Conservation (phyloP, 2,113 vertebrate species). For the Taxidea taxus region DNA sequence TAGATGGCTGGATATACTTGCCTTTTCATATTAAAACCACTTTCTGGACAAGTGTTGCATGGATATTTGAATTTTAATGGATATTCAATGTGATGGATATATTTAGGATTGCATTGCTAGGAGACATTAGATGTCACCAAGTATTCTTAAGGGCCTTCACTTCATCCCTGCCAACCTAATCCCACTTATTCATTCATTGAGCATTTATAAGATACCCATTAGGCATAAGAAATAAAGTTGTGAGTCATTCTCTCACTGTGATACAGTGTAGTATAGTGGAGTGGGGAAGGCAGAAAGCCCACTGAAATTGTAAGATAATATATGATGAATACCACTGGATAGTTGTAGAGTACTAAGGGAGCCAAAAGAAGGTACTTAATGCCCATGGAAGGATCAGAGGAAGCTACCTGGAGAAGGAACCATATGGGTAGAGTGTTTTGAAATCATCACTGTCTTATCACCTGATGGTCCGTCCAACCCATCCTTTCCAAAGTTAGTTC, state of each 20-base stretch:
- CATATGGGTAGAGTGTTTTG: not conserved
- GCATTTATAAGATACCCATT: not conserved
- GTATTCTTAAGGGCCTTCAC: not conserved
- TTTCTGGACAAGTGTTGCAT: not conserved
- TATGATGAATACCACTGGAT: not conserved
- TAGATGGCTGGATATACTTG: not conserved
- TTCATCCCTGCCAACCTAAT: not conserved
- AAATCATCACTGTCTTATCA: not conserved
- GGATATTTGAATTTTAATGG: not conserved
- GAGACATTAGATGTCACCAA: not conserved
- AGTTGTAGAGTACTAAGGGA: not conserved
- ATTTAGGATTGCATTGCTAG: not conserved
- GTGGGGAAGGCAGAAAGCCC: not conserved
- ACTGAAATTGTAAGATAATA: not conserved
- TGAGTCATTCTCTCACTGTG: not conserved
- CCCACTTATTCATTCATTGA: not conserved
- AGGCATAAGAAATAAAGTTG: not conserved
- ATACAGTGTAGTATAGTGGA: not conserved
- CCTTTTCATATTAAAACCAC: not conserved
- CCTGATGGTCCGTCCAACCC: not conserved
- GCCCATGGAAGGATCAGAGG: not conserved
- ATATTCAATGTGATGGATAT: not conserved
- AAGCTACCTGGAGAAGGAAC: not conserved
- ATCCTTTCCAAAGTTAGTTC: not conserved
- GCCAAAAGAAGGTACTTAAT: not conserved